These are phyloP conservation scores for Fratercula arctica DNA, from an alignment of 2,797 vertebrate genomes.

Conservation along the genomic window DNA sequence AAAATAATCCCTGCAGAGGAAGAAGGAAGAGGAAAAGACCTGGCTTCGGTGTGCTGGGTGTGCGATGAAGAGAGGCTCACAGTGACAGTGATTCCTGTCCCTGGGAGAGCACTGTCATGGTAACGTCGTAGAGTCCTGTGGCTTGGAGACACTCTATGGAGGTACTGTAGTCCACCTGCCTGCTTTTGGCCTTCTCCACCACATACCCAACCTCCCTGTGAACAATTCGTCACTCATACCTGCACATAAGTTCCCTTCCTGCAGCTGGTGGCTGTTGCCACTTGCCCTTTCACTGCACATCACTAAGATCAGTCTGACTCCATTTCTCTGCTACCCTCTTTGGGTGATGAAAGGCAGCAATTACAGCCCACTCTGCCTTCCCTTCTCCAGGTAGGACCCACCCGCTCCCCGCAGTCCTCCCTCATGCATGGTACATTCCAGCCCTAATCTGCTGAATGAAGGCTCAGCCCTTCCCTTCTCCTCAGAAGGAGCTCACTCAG, in stretches of 20 bases:
- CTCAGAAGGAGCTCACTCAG: not conserved
- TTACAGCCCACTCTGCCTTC: not conserved
- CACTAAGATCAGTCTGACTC: not conserved
- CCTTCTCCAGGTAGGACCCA: not conserved
- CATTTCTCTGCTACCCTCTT: not conserved
- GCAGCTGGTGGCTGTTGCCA: not conserved
- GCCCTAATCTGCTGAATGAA: rapidly evolving
- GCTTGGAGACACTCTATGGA: not conserved
- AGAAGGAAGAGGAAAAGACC: not conserved
- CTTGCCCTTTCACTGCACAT: not conserved
- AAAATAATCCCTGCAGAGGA: slow-evolving; percentile 28
- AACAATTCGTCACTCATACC: not conserved
- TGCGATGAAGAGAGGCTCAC: not conserved
- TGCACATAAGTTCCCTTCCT: not conserved
- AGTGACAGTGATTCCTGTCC: not conserved
- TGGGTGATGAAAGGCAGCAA: not conserved
- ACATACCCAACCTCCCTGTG: not conserved
- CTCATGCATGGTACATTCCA: not conserved
- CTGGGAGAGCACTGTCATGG: not conserved
- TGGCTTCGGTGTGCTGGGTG: not conserved
- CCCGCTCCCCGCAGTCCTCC: not conserved
- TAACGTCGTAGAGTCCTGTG: not conserved
- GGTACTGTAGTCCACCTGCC: not conserved
- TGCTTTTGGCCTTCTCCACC: not conserved
- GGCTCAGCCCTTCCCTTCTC: not conserved